phyloP scores from a whole-genome alignment of 1,140 invertebrate genomes.

The Drosophila pruinosa region DNA sequence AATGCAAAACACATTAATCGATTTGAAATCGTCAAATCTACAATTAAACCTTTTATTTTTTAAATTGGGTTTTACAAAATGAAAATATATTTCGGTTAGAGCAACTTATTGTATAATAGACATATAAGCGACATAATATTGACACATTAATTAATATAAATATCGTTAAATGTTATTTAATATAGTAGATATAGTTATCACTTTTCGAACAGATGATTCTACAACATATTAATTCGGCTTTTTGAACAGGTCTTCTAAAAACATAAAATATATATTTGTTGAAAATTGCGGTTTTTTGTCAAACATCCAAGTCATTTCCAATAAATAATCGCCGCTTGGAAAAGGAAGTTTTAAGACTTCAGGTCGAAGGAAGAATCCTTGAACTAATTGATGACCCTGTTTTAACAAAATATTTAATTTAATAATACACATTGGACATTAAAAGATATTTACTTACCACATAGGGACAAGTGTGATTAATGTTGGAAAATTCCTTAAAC shows the following conservation, averaged over 20 bases:
- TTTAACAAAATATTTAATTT: not conserved
- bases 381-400: not conserved
- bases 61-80: no score
- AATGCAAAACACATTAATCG: no score
- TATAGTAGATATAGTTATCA: no score
- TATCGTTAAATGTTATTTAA: no score
- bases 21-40: no score
- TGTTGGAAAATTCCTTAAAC: not conserved
- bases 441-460: conserved; percentile 1
- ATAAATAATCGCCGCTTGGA: not conserved
- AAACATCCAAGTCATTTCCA: not conserved
- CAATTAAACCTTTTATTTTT: no score
- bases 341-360: not conserved
- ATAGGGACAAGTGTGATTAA: conserved; percentile 25
- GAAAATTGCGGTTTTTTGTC: no score
- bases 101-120: no score
- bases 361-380: not conserved
- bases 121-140: no score
- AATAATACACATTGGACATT: not conserved
- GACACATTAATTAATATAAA: not conserved
- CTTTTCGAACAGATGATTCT: no score
- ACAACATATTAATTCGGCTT: not conserved
- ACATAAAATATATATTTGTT: conserved; percentile 12
- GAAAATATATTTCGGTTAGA: no score
- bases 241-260: conserved; percentile 5